Evolutionary conservation across 1,140 invertebrate genomes (phyloP), one percentile per base, ranked within the genome.

Genomic region (Ruditapes philippinarum): DNA sequence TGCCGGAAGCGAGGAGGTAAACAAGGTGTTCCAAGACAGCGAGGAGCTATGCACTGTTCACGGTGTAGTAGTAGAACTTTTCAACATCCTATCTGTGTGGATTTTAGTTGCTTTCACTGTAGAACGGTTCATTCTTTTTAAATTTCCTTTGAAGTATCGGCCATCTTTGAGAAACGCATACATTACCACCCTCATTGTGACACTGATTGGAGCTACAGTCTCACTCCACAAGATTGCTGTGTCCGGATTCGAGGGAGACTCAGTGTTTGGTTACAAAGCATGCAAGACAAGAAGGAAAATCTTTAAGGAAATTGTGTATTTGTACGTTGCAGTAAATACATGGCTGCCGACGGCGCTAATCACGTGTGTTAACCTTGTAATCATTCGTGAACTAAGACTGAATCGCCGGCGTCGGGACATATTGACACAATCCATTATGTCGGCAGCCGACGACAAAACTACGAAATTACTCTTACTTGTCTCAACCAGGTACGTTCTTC

Each of bases 191-290:
- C 49, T 68, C 22, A 42, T 68, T 7, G 92, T 92, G 7, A 90
- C 92, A 7, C 9, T 86, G 0, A 49, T 60, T 0, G 88, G 92
- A 28, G 78, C 92, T 19, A 19, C 91, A 1, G 88, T 93, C 42
- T 91, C 92, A 3, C 51, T 91, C 60, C 91, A 93, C 33, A 93
- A 93, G 62, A 89, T 93, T 54, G 92, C 91, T 4, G 92, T 93
- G n/a, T 92, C 93, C 0, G 93, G 93, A 17, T 93, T 93, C 76
- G 93, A 93, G 57, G 92, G 92, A 4, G 93, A 93, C 74, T 92
- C 91, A 0, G 93, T 93, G n/a, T 93, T 91, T 73, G 93, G 93
- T 1, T 93, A 93, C 89, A 92, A 92, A 70, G 93, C 90, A 14
- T 93, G 93, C 74, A 90, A 91, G 45, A 93, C 93, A 4, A 80